These are phyloP conservation scores for Eupelmus urozonus DNA, from an alignment of 2,888 invertebrate species.

Conservation along the genomic window DNA sequence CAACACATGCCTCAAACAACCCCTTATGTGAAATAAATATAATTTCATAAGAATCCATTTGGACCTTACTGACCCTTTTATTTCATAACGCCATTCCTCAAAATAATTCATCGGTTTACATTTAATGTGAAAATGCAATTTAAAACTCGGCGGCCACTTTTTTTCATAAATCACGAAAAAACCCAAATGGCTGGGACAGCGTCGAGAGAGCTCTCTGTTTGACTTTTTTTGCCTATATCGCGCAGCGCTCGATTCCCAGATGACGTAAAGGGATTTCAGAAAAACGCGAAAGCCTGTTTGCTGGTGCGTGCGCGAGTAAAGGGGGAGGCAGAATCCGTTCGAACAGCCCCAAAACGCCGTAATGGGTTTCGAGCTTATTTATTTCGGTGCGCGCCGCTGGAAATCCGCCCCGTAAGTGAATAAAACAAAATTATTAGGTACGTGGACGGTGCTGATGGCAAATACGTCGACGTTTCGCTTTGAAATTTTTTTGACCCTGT, in stretches of 20 bases:
- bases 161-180: background rate
- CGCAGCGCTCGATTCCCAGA: slow-evolving; percentile 41
- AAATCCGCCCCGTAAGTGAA: slow-evolving; percentile 55
- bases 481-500: slow-evolving; percentile 43
- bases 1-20: too few relatives aligned
- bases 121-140: too few relatives aligned
- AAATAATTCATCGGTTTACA: too few relatives aligned
- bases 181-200: background rate
- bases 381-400: slow-evolving; percentile 40
- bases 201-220: slow-evolving; percentile 6
- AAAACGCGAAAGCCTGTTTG: slow-evolving; percentile 35
- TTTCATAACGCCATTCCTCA: too few relatives aligned
- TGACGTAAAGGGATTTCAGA: slow-evolving; percentile 31
- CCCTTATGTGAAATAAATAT: too few relatives aligned
- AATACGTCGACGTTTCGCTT: slow-evolving; percentile 43
- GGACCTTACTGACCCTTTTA: too few relatives aligned
- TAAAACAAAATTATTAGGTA: slow-evolving; percentile 60
- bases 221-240: background rate
- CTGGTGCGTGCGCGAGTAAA: background rate
- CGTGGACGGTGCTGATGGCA: slow-evolving; percentile 5
- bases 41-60: too few relatives aligned
- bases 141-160: background rate
- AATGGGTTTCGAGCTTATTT: slow-evolving; percentile 54
- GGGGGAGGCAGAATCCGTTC: slow-evolving; percentile 34
- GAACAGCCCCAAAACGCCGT: slow-evolving; percentile 54